These are phyloP conservation scores for Drosophila fungiperda DNA, from an alignment of 2,888 invertebrate genomes.

Conservation along the genomic window DNA sequence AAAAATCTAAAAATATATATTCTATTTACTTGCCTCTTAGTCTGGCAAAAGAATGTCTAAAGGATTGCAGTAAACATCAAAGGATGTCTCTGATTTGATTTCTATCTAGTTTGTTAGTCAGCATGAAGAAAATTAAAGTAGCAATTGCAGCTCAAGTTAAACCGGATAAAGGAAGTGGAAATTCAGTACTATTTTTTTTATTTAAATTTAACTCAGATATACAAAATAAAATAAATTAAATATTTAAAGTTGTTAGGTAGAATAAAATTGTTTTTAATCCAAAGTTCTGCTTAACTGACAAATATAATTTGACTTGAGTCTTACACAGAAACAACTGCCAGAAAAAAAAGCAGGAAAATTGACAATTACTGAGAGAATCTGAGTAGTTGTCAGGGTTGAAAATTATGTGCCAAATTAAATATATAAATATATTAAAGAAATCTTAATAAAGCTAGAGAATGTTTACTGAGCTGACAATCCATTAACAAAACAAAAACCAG, in stretches of 20 bases:
- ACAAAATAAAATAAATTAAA: not conserved
- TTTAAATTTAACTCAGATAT: not conserved
- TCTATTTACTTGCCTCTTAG: not conserved
- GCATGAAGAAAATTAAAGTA: not conserved
- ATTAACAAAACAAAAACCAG: too few relatives aligned
- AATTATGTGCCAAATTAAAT: not conserved
- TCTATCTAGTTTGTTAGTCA: not conserved
- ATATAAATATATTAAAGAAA: too few relatives aligned
- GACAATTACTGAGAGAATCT: not conserved
- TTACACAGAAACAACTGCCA: not conserved
- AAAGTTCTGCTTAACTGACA: not conserved
- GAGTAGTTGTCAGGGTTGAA: too few relatives aligned
- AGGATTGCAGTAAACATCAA: not conserved
- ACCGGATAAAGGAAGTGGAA: not conserved
- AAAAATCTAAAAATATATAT: not conserved
- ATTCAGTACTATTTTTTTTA: not conserved
- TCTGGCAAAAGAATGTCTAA: not conserved
- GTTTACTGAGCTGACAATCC: not conserved
- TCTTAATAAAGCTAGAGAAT: accelerated
- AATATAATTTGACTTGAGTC: not conserved
- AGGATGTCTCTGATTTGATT: not conserved
- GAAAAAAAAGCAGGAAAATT: not conserved
- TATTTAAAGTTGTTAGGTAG: too few relatives aligned
- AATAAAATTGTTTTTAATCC: not conserved
- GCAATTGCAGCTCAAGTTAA: not conserved